Percentiles rank a stretch among this genome's conserved stretches.
Conservation (phyloP, 2,888 invertebrate species). For the Eupithecia abbreviata region DNA sequence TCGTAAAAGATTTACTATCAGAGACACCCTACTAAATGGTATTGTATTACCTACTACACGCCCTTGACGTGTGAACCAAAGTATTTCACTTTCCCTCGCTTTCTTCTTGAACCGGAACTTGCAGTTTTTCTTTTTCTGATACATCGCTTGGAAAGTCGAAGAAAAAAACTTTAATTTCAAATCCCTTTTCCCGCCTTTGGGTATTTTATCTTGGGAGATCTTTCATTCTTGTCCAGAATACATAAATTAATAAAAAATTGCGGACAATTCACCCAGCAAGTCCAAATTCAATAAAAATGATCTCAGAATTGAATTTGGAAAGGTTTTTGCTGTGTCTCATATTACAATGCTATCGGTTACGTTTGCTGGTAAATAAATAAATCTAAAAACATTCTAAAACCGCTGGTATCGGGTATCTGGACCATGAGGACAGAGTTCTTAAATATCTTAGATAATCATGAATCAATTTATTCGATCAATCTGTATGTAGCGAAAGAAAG, state of each 20-base stretch:
- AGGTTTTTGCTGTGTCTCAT: constrained; percentile 1
- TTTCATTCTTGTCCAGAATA: background rate
- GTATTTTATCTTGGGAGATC: background rate
- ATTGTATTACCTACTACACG: constrained; percentile 22
- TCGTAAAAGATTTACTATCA: constrained; percentile 8
- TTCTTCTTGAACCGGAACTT: constrained; percentile 28
- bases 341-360: constrained; percentile 6
- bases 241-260: background rate
- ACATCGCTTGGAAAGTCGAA: constrained; percentile 1
- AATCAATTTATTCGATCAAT: background rate
- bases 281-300: background rate
- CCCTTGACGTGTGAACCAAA: constrained; percentile 23
- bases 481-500: background rate
- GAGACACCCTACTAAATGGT: background rate
- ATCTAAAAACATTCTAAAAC: background rate
- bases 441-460: background rate
- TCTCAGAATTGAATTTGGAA: background rate
- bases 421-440: background rate
- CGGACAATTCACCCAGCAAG: background rate
- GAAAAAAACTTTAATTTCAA: background rate
- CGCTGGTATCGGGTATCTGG: background rate
- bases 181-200: background rate
- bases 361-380: constrained; percentile 9
- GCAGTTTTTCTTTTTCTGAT: constrained; percentile 21
- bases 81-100: constrained; percentile 28